Conservation (phyloP, 2,797 vertebrate species). For the Forpus xanthops region DNA sequence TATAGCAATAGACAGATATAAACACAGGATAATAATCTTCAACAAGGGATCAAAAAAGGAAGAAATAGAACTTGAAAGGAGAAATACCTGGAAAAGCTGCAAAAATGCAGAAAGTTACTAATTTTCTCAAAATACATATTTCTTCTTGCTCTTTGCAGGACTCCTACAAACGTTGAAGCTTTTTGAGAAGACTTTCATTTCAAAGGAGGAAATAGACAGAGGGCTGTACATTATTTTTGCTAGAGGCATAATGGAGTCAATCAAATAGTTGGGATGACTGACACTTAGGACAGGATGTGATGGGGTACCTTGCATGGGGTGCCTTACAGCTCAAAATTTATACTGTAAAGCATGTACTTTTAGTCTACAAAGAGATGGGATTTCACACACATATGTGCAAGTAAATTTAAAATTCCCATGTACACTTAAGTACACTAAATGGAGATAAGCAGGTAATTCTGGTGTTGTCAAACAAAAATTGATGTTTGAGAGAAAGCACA, state of each 20-base stretch:
- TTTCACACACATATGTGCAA: neutral
- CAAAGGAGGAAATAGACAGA: neutral
- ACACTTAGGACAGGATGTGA: neutral
- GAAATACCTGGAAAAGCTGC: neutral
- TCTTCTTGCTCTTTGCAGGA: neutral
- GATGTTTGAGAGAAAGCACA: neutral
- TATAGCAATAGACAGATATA: conserved; percentile 53
- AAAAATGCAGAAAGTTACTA: neutral
- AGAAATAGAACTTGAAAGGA: conserved; percentile 18
- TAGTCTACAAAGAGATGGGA: neutral
- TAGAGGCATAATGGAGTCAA: neutral
- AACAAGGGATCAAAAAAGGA: conserved; percentile 50
- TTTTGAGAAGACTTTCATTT: neutral
- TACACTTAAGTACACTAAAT: neutral
- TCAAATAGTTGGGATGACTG: neutral
- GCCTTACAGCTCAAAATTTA: neutral
- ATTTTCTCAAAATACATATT: neutral
- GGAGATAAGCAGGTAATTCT: neutral
- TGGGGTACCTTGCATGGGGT: neutral
- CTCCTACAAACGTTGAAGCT: neutral
- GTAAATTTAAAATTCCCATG: neutral
- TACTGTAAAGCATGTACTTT: neutral
- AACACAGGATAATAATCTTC: conserved; percentile 58
- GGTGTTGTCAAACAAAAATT: neutral
- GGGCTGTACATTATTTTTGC: neutral